Percentiles rank a stretch among this genome's conserved stretches.
Evolutionary conservation across 2,888 invertebrate species (phyloP).

Genomic region (Ferdinandea cuprea): DNA sequence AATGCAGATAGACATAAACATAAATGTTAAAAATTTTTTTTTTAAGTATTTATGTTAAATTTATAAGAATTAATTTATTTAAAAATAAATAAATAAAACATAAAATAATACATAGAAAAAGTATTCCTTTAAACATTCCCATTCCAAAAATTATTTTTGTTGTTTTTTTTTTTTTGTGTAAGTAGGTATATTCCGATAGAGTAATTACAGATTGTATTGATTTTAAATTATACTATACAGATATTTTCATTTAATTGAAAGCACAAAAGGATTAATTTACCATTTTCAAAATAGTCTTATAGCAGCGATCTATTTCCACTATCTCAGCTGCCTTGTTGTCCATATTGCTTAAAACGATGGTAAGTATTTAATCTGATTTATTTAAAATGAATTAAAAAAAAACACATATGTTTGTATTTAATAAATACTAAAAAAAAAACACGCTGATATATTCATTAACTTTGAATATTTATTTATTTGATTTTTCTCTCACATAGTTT

Average conservation of each 20-base stretch:
- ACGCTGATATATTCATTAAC: constrained; percentile 30
- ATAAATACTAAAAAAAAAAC: constrained; percentile 35
- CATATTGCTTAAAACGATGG: constrained; percentile 38
- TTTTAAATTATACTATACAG: constrained; percentile 21
- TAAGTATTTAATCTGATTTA: neutral
- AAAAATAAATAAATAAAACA: constrained; percentile 13
- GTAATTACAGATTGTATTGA: constrained; percentile 24
- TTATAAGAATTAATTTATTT: neutral
- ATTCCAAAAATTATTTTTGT: constrained; percentile 64
- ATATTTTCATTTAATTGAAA: constrained; percentile 14
- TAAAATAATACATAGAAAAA: constrained; percentile 36
- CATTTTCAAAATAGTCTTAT: constrained; percentile 47
- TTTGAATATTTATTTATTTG: constrained; percentile 58
- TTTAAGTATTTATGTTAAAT: constrained; percentile 29
- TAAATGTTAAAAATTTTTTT: neutral
- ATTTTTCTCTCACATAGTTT: constrained; percentile 50
- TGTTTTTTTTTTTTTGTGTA: constrained; percentile 36
- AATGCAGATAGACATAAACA: constrained; percentile 58
- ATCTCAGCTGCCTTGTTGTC: constrained; percentile 29
- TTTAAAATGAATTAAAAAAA: neutral
- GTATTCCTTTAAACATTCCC: constrained; percentile 71
- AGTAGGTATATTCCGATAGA: constrained; percentile 4
- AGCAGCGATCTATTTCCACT: constrained; percentile 20
- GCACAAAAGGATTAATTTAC: constrained; percentile 37
- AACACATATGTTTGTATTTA: neutral